These are phyloP conservation scores for Norana najaformis DNA, from an alignment of 2,888 invertebrate genomes.

Conservation along the genomic window DNA sequence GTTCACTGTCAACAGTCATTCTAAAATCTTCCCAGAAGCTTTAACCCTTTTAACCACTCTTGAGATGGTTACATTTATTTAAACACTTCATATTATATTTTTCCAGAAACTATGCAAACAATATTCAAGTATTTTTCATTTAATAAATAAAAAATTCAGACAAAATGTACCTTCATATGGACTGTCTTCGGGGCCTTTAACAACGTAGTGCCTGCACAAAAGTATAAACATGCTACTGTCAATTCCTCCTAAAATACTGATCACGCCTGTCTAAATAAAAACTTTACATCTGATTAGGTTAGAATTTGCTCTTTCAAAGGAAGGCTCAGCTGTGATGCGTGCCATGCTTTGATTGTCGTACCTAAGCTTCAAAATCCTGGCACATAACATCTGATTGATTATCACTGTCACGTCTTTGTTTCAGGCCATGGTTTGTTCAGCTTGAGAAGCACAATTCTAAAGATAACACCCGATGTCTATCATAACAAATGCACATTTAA, in stretches of 20 bases:
- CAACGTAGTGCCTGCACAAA: conserved; percentile 83
- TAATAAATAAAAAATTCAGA: background rate
- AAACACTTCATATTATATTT: no score
- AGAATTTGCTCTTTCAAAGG: background rate
- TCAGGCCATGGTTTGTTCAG: background rate
- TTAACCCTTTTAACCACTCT: background rate
- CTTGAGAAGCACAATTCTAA: background rate
- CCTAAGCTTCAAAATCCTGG: background rate
- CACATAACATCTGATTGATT: background rate
- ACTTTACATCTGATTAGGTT: background rate
- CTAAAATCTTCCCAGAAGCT: no score
- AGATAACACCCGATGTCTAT: no score
- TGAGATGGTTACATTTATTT: background rate
- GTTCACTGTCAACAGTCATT: background rate
- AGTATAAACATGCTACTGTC: background rate
- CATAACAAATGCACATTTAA: background rate
- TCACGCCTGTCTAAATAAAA: background rate
- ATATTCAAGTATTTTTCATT: background rate
- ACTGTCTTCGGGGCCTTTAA: conserved; percentile 90
- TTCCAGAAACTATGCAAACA: background rate
- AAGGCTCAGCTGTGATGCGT: background rate
- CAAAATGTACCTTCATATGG: conserved; percentile 76
- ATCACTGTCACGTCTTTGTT: background rate
- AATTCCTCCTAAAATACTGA: background rate
- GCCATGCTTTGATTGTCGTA: background rate